These are phyloP conservation scores for Uria aalge DNA, from an alignment of 2,113 vertebrate species.

Conservation along the genomic window DNA sequence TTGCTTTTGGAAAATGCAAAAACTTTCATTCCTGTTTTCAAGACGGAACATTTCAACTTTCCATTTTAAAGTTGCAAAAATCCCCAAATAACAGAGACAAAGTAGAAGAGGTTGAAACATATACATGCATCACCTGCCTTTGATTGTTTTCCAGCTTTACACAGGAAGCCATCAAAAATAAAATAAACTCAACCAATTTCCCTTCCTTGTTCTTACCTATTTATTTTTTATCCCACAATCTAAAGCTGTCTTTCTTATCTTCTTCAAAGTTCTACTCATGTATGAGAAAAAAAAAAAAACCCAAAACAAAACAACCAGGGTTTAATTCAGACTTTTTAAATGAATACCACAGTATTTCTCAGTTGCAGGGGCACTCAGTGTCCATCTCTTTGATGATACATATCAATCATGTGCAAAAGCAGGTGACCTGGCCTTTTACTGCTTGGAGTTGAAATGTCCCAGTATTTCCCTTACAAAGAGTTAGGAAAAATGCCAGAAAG, in stretches of 20 bases:
- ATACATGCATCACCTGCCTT: not conserved
- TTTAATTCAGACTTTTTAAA: not conserved
- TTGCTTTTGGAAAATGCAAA: not conserved
- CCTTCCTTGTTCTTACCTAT: not conserved
- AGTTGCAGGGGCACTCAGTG: not conserved
- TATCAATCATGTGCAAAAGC: not conserved
- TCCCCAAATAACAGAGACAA: not conserved
- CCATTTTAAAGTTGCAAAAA: not conserved
- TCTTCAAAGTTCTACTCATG: not conserved
- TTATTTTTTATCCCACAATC: not conserved
- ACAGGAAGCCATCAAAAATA: not conserved
- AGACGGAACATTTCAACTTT: not conserved
- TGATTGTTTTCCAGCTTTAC: not conserved
- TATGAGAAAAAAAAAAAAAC: not conserved
- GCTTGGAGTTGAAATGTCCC: not conserved
- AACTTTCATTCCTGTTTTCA: not conserved
- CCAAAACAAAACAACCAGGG: too few species aligned
- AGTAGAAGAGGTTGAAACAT: not conserved
- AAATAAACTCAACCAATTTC: not conserved
- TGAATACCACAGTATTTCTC: not conserved
- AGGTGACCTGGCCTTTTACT: not conserved
- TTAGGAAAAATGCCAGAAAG: not conserved
- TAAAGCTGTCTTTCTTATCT: not conserved
- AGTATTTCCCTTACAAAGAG: not conserved
- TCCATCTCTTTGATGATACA: not conserved